Percentiles rank a stretch among this genome's conserved stretches.
Evolutionary conservation across 2,797 vertebrate genomes (phyloP).

Genomic region (Chromis chromis): DNA sequence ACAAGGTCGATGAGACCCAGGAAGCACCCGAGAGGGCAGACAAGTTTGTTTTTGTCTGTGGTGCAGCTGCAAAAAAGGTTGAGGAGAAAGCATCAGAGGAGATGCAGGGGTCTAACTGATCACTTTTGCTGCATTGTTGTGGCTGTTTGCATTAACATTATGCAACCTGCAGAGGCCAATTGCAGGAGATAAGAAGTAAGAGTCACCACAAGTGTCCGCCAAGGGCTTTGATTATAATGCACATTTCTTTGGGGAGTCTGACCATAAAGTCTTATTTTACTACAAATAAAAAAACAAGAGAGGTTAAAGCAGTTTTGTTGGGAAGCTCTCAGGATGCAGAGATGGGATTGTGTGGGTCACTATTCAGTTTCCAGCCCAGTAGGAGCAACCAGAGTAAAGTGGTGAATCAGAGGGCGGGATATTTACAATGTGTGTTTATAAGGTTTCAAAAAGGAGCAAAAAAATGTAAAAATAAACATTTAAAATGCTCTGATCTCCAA

Average conservation of each 20-base stretch:
- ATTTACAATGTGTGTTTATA: too few relatives aligned
- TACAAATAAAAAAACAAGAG: neutral
- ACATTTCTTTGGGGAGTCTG: neutral
- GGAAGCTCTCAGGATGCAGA: neutral
- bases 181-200: neutral
- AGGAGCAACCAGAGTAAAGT: neutral
- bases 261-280: neutral
- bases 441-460: too few relatives aligned
- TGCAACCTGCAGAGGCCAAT: neutral
- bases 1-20: neutral
- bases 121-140: neutral
- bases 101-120: neutral
- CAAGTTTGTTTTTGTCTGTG: neutral
- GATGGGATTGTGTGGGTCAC: neutral
- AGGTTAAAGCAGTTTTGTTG: neutral
- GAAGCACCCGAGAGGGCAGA: neutral
- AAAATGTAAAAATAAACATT: neutral
- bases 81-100: neutral
- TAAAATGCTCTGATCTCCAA: too few relatives aligned
- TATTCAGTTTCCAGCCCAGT: neutral
- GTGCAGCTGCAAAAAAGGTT: neutral
- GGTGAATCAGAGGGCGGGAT: too few relatives aligned
- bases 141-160: neutral
- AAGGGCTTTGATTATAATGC: neutral
- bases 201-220: neutral